phyloP scores from a whole-genome alignment of 1,140 invertebrate genomes.

The Mya arenaria region DNA sequence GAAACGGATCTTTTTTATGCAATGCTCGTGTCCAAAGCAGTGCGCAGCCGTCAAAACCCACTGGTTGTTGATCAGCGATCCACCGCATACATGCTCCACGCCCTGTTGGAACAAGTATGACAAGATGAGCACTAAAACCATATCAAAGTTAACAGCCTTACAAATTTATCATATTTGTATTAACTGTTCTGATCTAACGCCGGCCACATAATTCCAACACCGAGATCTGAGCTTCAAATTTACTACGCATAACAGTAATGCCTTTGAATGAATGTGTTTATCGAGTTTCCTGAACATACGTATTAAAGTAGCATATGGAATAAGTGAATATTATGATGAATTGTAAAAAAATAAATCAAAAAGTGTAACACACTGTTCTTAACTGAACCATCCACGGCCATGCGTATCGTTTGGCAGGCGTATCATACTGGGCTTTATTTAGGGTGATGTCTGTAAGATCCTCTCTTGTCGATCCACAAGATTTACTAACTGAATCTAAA shows the following conservation, averaged over 20 bases:
- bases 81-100: conserved; percentile 83
- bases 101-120: too few relatives aligned
- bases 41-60: conserved; percentile 88
- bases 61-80: conserved; percentile 84
- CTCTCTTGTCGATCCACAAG: conserved; percentile 1
- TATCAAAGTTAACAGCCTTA: neutral
- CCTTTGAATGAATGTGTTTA: too few relatives aligned
- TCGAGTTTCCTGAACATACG: too few relatives aligned
- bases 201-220: too few relatives aligned
- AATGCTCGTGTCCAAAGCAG: conserved; percentile 89
- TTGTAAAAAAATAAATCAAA: too few relatives aligned
- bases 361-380: too few relatives aligned
- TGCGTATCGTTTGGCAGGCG: neutral
- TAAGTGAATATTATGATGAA: too few relatives aligned
- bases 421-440: neutral
- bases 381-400: conserved; percentile 24
- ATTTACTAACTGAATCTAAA: neutral
- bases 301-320: too few relatives aligned
- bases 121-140: neutral
- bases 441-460: neutral
- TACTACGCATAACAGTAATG: too few relatives aligned
- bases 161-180: neutral
- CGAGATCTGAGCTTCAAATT: too few relatives aligned
- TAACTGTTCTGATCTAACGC: too few relatives aligned
- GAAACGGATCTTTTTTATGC: too few relatives aligned